phyloP scores from a whole-genome alignment of 2,797 vertebrate species.

The Anguilla pacifica region DNA sequence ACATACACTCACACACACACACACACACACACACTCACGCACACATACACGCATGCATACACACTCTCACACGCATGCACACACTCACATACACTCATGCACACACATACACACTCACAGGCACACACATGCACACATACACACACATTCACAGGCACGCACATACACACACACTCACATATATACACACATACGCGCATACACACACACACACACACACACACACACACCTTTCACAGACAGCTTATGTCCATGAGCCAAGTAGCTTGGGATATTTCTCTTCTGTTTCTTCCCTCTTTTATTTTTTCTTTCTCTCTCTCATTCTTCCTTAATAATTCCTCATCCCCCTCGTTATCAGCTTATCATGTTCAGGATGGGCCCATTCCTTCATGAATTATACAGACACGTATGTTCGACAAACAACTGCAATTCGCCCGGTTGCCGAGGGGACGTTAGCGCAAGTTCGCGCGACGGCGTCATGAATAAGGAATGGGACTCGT shows the following conservation, averaged over 20 bases:
- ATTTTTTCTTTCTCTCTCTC: conserved; percentile 37
- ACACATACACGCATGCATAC: no score
- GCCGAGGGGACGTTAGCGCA: conserved; percentile 78
- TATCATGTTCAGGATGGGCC: conserved; percentile 64
- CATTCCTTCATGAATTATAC: conserved; percentile 63
- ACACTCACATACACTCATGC: no score
- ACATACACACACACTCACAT: no score
- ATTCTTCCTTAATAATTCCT: not conserved
- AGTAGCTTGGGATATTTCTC: not conserved
- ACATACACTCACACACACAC: not conserved
- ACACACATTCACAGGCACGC: not conserved
- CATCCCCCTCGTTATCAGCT: conserved; percentile 62
- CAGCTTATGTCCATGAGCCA: not conserved
- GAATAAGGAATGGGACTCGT: conserved; percentile 76
- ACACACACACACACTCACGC: not conserved
- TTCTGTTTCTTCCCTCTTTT: not conserved
- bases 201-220: not conserved
- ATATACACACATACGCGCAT: no score
- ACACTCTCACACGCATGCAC: no score
- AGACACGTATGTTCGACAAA: conserved; percentile 73
- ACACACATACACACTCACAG: not conserved
- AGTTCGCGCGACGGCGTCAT: conserved; percentile 70
- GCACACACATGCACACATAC: no score
- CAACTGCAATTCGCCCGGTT: conserved; percentile 72
- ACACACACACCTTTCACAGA: not conserved